Evolutionary conservation across 2,888 invertebrate genomes (phyloP).

Genomic region (Epinotia bilunana): DNA sequence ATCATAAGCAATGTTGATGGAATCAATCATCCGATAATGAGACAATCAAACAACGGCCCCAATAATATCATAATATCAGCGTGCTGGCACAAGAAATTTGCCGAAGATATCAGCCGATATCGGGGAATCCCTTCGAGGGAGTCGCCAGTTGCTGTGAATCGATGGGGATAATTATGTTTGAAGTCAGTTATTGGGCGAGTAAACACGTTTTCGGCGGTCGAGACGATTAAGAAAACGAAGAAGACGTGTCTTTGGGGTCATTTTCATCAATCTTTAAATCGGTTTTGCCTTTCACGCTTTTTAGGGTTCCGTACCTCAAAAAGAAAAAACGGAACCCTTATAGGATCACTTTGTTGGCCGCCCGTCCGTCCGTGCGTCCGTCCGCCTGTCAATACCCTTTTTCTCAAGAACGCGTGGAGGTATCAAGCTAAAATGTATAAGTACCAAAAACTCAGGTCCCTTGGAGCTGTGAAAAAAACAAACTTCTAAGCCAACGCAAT

Average conservation of each 20-base stretch:
- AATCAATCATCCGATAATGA: conserved; percentile 81
- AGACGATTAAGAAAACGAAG: not conserved
- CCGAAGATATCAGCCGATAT: conserved; percentile 64
- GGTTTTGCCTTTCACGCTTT: not conserved
- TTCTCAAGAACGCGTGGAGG: too few species aligned
- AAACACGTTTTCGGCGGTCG: conserved; percentile 72
- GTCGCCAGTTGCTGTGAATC: conserved; percentile 81
- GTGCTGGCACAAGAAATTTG: conserved; percentile 83
- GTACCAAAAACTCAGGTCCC: too few species aligned
- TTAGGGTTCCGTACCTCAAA: too few species aligned
- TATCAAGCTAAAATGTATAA: too few species aligned
- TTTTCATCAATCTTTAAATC: not conserved
- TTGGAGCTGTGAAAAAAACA: too few species aligned
- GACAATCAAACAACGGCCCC: conserved; percentile 82
- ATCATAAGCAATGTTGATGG: conserved; percentile 58
- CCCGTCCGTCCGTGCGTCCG: too few species aligned
- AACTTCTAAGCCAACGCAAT: too few species aligned
- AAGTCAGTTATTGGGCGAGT: conserved; percentile 82
- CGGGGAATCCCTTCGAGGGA: conserved; percentile 71
- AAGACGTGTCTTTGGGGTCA: not conserved
- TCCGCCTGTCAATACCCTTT: too few species aligned
- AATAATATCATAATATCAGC: conserved; percentile 71
- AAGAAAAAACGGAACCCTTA: too few species aligned
- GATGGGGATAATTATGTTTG: conserved; percentile 84
- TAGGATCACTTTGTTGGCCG: too few species aligned